A percentile compares a stretch with the other conserved stretches of the same genome.
These are phyloP conservation scores for Maniola jurtina DNA, from an alignment of 1,140 invertebrate species.

Conservation along the genomic window DNA sequence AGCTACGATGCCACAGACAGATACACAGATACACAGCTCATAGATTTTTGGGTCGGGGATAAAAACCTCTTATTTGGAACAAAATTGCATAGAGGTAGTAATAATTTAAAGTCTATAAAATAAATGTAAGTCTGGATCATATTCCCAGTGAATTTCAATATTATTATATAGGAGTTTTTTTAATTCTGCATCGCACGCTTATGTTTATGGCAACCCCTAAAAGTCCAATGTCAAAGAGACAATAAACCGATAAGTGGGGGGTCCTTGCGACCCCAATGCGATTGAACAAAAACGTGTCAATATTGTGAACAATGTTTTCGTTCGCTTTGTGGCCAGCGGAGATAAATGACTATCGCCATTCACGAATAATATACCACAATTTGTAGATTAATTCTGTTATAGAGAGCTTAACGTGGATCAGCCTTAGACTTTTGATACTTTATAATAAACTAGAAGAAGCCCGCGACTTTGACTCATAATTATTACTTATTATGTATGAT, in stretches of 20 bases:
- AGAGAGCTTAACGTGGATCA: neutral
- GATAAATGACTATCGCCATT: conserved; percentile 71
- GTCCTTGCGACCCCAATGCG: conserved; percentile 50
- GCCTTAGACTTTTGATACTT: no score
- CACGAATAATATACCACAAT: conserved; percentile 65
- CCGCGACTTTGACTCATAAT: no score
- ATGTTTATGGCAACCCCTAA: conserved; percentile 23
- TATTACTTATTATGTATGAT: no score
- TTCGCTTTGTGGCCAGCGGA: conserved; percentile 64
- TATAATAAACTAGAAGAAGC: no score
- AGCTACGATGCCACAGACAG: no score
- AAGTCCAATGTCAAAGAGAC: conserved; percentile 47
- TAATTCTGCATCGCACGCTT: conserved; percentile 17
- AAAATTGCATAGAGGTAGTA: no score
- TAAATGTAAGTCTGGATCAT: no score
- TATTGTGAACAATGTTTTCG: conserved; percentile 72
- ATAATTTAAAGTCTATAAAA: no score
- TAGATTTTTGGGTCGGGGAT: no score
- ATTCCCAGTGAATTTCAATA: neutral
- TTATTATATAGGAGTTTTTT: no score
- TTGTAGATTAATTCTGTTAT: conserved; percentile 59
- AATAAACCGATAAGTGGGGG: conserved; percentile 67
- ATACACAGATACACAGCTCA: no score
- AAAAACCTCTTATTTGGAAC: no score
- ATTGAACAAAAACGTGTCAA: conserved; percentile 72